A percentile compares a stretch with the other conserved stretches of the same genome.
These are phyloP conservation scores for Galemys pyrenaicus DNA, from an alignment of 2,113 vertebrate species.

Conservation along the genomic window DNA sequence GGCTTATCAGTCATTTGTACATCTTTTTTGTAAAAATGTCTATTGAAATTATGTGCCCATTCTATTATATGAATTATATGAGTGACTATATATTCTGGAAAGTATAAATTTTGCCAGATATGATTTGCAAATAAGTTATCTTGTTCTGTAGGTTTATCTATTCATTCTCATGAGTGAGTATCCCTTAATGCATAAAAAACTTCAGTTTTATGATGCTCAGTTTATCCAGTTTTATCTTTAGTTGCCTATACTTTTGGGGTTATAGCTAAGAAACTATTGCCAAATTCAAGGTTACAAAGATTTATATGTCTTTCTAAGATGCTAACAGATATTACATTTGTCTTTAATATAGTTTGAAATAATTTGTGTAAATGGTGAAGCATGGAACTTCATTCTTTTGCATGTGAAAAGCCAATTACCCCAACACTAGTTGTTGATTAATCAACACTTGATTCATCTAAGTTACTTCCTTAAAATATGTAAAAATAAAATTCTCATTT, in stretches of 20 bases:
- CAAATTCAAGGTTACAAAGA: neutral
- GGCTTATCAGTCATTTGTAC: neutral
- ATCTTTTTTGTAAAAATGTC: neutral
- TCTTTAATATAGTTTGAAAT: neutral
- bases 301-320: neutral
- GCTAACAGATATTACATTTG: neutral
- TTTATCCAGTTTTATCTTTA: neutral
- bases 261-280: neutral
- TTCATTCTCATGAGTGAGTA: neutral
- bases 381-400: neutral
- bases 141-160: neutral
- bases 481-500: neutral
- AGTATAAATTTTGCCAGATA: neutral
- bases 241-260: neutral
- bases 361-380: neutral
- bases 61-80: neutral
- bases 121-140: neutral
- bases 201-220: neutral
- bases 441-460: neutral
- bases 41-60: neutral
- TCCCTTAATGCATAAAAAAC: neutral
- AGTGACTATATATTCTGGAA: neutral
- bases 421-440: neutral
- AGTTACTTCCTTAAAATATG: no score
- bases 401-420: neutral